Percentiles rank a stretch among this genome's conserved stretches.
Conservation (phyloP, 2,113 vertebrate genomes). For the Cettia cetti region DNA sequence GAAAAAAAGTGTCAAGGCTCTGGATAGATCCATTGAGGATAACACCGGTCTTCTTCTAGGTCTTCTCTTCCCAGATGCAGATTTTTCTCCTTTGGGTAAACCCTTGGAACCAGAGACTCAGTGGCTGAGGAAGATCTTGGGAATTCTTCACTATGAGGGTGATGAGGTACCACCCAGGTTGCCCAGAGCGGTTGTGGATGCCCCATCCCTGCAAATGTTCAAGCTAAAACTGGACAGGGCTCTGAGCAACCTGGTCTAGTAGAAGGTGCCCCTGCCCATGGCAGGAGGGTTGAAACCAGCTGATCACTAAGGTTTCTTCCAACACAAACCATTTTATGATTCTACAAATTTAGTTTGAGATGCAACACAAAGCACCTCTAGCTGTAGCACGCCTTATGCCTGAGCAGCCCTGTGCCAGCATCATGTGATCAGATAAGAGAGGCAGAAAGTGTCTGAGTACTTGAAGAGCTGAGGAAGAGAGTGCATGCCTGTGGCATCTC, state of each 20-base stretch:
- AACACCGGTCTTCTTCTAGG: not conserved
- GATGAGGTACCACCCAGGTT: not conserved
- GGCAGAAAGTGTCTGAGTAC: not conserved
- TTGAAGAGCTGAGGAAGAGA: not conserved
- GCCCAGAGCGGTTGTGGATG: not conserved
- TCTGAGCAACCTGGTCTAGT: not conserved
- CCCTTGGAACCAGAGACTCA: not conserved
- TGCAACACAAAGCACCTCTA: not conserved
- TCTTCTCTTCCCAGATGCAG: not conserved
- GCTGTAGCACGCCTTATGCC: fast-evolving
- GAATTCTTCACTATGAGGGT: not conserved
- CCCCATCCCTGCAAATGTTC: not conserved
- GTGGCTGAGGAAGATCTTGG: not conserved
- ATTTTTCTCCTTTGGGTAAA: not conserved
- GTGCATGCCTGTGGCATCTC: not conserved
- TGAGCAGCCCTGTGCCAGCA: not conserved
- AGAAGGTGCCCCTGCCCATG: not conserved
- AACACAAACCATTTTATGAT: not conserved
- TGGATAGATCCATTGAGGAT: not conserved
- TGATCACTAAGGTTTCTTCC: not conserved
- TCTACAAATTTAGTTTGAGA: not conserved
- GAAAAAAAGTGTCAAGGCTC: not conserved
- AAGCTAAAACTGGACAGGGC: not conserved
- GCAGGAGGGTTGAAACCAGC: not conserved
- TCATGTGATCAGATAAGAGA: fast-evolving